Evolutionary conservation across 1,140 invertebrate species (phyloP), one percentile per base, ranked within the genome.

Genomic region (Anadara kagoshimensis): DNA sequence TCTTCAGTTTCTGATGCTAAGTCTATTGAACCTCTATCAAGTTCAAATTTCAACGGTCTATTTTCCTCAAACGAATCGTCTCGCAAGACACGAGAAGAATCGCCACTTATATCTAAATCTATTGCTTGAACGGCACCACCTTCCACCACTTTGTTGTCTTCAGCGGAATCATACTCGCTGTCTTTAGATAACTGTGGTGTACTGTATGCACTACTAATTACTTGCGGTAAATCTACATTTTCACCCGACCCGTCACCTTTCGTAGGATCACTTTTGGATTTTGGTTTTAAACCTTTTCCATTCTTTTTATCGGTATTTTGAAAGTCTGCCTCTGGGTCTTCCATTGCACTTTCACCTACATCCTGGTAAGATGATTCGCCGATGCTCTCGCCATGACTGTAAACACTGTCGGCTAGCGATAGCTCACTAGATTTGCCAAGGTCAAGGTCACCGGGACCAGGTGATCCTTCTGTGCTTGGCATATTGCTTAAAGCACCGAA

Each of bases 181-280:
- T 82, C 79, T 57, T 79, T 75, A 20, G 78, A 81, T 24, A 85
- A 64, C 29, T 79, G 18, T 22, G 83, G 82, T n/a, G 82, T 77
- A 75, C 83, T 83, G 12, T 79, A 79, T 11, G 79, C 78, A 59
- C 77, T 73, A 24, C 56, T 69, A 12, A 79, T 56, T 53, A 75
- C 63, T 49, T 70, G 58, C 29, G 81, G 56, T 70, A 81, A 16
- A 45, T 67, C 57, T 20, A 59, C 78, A 61, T 83, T 82, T 24
- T 82, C 81, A 18, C 78, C 78, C n/a, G 76, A 75, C 44, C 82
- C 78, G 44, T 82, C 81, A 12, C 85, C 82, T 36, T 36, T 36
- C 57, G 82, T 84, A 8, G 87, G 87, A 77, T 88, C 87, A 78
- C 86, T 88, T 68, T 83, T 84, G 41, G 87, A 86, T 75, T 88